Base-by-base conservation (phyloP, 2,113 vertebrate species). In the Progne subis region DNA sequence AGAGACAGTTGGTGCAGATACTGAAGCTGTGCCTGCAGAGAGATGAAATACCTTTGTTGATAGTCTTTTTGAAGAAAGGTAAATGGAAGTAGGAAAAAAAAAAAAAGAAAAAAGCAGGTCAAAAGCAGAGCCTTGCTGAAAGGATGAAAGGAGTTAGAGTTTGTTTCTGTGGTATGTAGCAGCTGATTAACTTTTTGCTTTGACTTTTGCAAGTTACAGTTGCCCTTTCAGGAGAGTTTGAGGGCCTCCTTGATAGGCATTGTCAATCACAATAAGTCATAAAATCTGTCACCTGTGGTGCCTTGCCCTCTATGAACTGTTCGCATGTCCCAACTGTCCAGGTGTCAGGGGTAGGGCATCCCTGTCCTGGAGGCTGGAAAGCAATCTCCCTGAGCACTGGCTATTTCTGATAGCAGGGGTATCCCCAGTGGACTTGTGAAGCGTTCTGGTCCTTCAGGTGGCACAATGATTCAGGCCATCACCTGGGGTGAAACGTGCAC, bases 161-260 rank as follows among this genome's bases (percentile, higher is more conserved):
- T 90, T 82, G n/a, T 88, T 90, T 83, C 56, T 71, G 17, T 92
- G 46, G 16, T 61, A 28, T 6, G 10, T 94, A 68, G 44, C 47
- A 86, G n/a, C 47, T 5, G 8, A 81, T 94, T 88, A 78, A 83
- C 64, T 86, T 81, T 67, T 77, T 70, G 39, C 64, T 92, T 88
- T 90, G 68, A 67, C 60, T 50, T 92, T 55, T 93, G 46, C 11
- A 39, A 93, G 80, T 86, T 76, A 50, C 7, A 15, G 5, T 69
- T 16, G 80, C 16, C 11, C 23, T 77, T 67, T 71, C 34, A 90
- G 79, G n/a, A 39, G 43, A 70, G 16, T 61, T 79, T 85, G 59
- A 69, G 37, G 16, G 2, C 16, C 34, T 19, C 17, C 29, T 93
- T 72, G 46, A 39, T 59, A 47, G 50, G 16, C 29, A 19, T 12